A percentile compares a stretch with the other conserved stretches of the same genome.
Evolutionary conservation across 2,113 vertebrate species (phyloP).

Genomic region (Micromys minutus): DNA sequence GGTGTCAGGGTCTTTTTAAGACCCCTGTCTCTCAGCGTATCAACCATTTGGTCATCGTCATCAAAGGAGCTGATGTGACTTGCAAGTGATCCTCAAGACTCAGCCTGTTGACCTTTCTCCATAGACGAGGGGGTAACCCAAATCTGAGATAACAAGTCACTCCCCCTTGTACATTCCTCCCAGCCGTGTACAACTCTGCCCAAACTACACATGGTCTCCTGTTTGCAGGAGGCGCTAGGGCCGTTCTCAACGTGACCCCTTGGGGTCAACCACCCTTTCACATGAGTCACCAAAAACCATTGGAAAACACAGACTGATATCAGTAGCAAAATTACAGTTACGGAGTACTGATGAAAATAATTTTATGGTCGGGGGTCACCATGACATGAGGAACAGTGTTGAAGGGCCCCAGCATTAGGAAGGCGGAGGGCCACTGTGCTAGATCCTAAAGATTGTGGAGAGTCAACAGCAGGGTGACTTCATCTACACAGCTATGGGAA

Average conservation of each 20-base stretch:
- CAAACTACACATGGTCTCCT: not conserved
- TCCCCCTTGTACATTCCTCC: not conserved
- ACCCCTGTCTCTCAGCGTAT: no score
- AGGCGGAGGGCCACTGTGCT: not conserved
- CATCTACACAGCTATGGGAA: not conserved
- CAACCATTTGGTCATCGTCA: no score
- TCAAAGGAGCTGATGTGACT: not conserved
- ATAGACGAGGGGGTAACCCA: no score
- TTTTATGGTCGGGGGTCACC: not conserved
- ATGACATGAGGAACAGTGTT: not conserved
- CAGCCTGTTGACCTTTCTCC: not conserved
- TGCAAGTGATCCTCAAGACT: not conserved
- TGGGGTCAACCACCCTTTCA: not conserved
- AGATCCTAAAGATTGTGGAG: not conserved
- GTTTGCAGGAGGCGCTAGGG: not conserved
- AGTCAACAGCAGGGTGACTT: not conserved
- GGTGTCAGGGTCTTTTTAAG: not conserved
- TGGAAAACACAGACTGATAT: not conserved
- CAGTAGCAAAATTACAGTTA: not conserved
- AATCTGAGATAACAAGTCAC: not conserved
- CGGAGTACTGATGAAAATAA: not conserved
- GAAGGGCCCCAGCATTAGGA: not conserved
- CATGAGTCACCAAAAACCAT: not conserved
- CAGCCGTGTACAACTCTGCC: not conserved
- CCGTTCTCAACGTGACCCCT: not conserved